Evolutionary conservation across 37 sponge, comb jelly and placozoan genomes (phyloP).

Genomic region (Agelas oroides): DNA sequence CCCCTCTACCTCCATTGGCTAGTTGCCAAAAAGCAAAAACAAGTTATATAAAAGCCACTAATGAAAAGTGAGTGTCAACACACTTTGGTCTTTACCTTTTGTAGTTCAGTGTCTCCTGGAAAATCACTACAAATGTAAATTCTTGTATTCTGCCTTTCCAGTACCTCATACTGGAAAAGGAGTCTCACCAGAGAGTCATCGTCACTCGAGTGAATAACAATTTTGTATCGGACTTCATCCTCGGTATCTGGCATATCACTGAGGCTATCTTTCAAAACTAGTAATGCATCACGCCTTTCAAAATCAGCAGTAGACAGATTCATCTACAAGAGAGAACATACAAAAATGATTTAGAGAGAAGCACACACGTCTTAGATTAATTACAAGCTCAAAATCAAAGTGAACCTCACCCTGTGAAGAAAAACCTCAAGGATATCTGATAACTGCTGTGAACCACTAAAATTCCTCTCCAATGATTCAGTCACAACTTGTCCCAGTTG

Average conservation of each 20-base stretch:
- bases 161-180: conserved; percentile 54
- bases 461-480: conserved; percentile 81
- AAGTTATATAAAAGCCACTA: too few relatives aligned
- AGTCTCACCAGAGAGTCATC: conserved; percentile 74
- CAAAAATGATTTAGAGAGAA: too few relatives aligned
- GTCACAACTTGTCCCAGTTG: conserved; percentile 51
- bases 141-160: conserved; percentile 43
- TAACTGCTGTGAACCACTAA: conserved; percentile 72
- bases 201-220: conserved; percentile 68
- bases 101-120: conserved; percentile 45
- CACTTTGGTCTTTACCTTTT: too few relatives aligned
- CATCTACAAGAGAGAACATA: too few relatives aligned
- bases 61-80: too few relatives aligned
- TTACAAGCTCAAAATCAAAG: too few relatives aligned
- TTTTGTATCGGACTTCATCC: conserved; percentile 73
- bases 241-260: conserved; percentile 41
- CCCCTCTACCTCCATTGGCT: too few relatives aligned
- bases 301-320: neutral
- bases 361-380: too few relatives aligned
- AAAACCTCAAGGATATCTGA: conserved; percentile 32
- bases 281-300: conserved; percentile 37
- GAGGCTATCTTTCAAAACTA: conserved; percentile 62
- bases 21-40: too few relatives aligned
- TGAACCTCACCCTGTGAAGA: conserved; percentile 10
- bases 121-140: conserved; percentile 73